Evolutionary conservation across 2,797 vertebrate genomes (phyloP).

Genomic region (Clarias pachynema): DNA sequence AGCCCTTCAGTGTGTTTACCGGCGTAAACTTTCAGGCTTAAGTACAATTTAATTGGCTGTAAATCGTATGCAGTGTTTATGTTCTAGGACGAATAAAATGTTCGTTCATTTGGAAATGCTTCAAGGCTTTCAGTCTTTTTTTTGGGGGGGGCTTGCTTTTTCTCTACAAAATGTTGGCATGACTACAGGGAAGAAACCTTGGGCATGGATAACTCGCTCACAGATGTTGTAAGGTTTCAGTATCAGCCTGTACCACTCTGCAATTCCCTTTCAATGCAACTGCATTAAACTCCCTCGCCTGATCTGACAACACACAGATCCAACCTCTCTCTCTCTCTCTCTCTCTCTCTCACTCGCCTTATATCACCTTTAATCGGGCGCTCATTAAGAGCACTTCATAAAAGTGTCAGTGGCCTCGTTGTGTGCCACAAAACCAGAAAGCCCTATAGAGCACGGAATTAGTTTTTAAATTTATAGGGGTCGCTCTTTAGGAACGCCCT

Average conservation of each 20-base stretch:
- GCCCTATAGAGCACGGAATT: slow-evolving; percentile 91
- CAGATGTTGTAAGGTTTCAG: slow-evolving; percentile 80
- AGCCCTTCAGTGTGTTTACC: slow-evolving; percentile 86
- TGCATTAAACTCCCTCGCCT: slow-evolving; percentile 72
- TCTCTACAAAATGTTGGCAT: slow-evolving; percentile 76
- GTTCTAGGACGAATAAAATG: slow-evolving; percentile 86
- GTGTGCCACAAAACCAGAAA: slow-evolving; percentile 88
- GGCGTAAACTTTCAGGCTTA: slow-evolving; percentile 80
- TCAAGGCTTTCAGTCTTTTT: slow-evolving; percentile 71
- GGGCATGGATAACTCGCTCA: slow-evolving; percentile 79
- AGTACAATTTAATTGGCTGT: slow-evolving; percentile 95
- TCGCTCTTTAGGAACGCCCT: slow-evolving; percentile 85
- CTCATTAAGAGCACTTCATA: slow-evolving; percentile 99
- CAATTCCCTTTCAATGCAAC: slow-evolving; percentile 75
- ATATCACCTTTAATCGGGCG: slow-evolving; percentile 89
- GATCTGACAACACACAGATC: slow-evolving; percentile 47
- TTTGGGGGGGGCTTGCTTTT: slow-evolving; percentile 16
- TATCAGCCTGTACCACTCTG: slow-evolving; percentile 88
- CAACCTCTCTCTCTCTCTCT: slow-evolving; percentile 33
- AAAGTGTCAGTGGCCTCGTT: slow-evolving; percentile 93
- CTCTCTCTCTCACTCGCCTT: slow-evolving; percentile 29
- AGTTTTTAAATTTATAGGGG: slow-evolving; percentile 92
- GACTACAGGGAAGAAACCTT: slow-evolving; percentile 79
- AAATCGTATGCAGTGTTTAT: slow-evolving; percentile 86
- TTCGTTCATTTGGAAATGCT: slow-evolving; percentile 81